These are phyloP conservation scores for Eunapius fragilis DNA, from an alignment of 37 sponge, comb jelly and placozoan species.

Conservation along the genomic window DNA sequence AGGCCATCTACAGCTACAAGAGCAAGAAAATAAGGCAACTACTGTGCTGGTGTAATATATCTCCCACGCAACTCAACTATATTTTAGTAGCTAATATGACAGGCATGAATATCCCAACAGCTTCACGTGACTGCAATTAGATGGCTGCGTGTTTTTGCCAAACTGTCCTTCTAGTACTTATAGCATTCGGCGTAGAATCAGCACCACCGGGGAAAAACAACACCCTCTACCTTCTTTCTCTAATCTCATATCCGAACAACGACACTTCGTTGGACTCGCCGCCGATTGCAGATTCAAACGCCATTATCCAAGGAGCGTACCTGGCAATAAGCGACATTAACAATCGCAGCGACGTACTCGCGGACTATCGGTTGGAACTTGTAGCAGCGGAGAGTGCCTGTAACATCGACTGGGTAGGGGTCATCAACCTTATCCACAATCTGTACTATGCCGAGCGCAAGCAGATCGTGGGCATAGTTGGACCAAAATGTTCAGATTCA, in stretches of 20 bases:
- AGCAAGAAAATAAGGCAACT: too few relatives aligned
- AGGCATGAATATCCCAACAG: too few relatives aligned
- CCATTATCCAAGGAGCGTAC: neutral
- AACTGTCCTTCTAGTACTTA: neutral
- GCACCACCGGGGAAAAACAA: neutral
- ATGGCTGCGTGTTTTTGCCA: neutral
- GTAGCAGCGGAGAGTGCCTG: neutral
- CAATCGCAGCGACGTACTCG: neutral
- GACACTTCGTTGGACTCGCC: neutral
- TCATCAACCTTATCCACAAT: neutral
- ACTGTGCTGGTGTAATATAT: too few relatives aligned
- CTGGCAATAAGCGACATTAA: neutral
- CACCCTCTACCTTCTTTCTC: neutral
- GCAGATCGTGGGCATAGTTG: neutral
- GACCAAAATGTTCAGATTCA: neutral
- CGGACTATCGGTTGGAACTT: neutral
- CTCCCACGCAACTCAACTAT: too few relatives aligned
- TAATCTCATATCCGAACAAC: neutral
- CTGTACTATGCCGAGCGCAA: neutral
- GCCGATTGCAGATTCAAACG: neutral
- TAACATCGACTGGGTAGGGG: neutral
- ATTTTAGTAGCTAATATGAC: too few relatives aligned
- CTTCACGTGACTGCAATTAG: neutral
- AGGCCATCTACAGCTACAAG: too few relatives aligned
- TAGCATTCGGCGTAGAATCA: neutral